Base-by-base conservation (phyloP, 2,113 vertebrate species). In the Aptenodytes forsteri region DNA sequence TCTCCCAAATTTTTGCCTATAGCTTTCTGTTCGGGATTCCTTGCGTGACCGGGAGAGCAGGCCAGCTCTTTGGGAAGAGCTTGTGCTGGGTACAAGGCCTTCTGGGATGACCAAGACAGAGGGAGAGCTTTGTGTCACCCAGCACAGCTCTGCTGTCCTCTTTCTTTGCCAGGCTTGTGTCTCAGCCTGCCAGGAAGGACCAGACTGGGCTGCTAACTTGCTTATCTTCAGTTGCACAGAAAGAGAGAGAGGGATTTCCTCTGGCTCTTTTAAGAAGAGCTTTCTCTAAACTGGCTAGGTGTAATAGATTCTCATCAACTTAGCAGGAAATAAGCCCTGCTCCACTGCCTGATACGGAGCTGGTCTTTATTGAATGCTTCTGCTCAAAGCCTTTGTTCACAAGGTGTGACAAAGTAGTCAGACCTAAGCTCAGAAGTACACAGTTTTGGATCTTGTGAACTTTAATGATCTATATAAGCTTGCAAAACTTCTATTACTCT, bases 321-420 rank as follows among this genome's bases (percentile, higher is more conserved):
- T 75, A 61, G 95, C 81, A 76, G 86, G 81, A 91, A 97, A 91
- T 91, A 85, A 95, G 95, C 93, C 85, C 84, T 59, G 81, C 72
- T 89, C 52, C 7, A 0, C 38, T 55, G 54, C 55, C 95, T 54
- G 82, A 62, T 69, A 56, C 9, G 2, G 95, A 79, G 93, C 87
- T 85, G 91, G 66, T 49, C 95, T 91, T 70, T 62, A 58, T 26
- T 80, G 81, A 23, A 67, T 30, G 70, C 87, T 80, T 46, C 86
- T 76, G 93, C 94, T 85, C 93, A 85, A 94, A 94, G 96, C 95
- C 89, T 89, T 97, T 96, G 94, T 80, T 83, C 93, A 85, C 81
- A 38, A 82, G 93, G 69, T 94, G 91, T 96, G 91, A 97, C 93
- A 40, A 54, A 94, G 87, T 36, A 91, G 87, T 44, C 95, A 80